Base-by-base conservation (phyloP, 2,888 invertebrate species). In the Anthophora plumipes region DNA sequence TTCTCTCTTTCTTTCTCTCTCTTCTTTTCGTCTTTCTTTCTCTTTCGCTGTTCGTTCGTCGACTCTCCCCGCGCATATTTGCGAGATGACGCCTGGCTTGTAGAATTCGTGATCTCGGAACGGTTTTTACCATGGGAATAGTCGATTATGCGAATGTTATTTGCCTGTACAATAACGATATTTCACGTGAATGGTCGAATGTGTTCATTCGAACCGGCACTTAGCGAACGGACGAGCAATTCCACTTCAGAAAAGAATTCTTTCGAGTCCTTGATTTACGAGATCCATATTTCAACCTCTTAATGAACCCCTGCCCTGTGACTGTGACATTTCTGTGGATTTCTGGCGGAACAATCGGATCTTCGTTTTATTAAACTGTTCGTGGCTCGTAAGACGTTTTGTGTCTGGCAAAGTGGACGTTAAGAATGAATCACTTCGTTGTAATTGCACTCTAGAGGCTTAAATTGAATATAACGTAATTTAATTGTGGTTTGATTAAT, bases 21-120 rank as follows among this genome's bases (percentile, higher is more conserved):
- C 37, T 57, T 50, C 37, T 59, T 48, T 39, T 4, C 17, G 50
- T 8, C 20, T 37, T 46, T 41, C 17, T 31, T 64, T 59, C 31
- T 39, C 61, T 59, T 41, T 55, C 52, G n/a, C 31, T 31, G 17
- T 22, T 11, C 20, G 12, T 46, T 22, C 41, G 6, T 39, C 11
- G 12, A 60, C 6, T 46, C 31, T 43, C 48, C 67, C 54, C 72
- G 59, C 73, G 80, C 86, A 87, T 87, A 82, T 77, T 85, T 88
- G 76, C 75, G 59, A n/a, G 74, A 71, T 85, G 88, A 87, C 77
- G 85, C 46, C 31, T 39, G n/a, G 67, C 46, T 20, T 20, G 55
- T 76, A 54, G 79, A 61, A 70, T 75, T 55, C 61, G 71, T 70
- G 79, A 71, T 77, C 72, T 31, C 52, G 57, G 54, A 59, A 72